Conservation (phyloP, 2,113 vertebrate species). For the Orycteropus afer region DNA sequence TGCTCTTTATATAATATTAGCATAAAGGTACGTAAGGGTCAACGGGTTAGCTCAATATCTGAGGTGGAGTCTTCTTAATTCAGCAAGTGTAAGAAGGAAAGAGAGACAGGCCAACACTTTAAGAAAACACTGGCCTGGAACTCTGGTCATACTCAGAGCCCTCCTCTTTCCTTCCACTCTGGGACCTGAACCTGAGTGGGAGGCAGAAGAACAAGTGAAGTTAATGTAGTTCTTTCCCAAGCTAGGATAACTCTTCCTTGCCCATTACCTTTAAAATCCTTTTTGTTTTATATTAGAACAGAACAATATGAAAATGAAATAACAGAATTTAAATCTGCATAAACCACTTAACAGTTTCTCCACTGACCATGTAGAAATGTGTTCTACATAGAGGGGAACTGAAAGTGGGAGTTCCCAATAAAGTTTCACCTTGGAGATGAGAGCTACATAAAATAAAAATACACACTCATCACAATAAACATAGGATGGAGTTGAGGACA, state of each 20-base stretch:
- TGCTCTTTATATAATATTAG: no score
- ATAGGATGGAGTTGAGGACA: no score
- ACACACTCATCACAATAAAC: accelerated
- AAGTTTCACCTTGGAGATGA: neutral
- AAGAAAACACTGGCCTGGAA: neutral
- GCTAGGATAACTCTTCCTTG: neutral
- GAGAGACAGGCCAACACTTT: neutral
- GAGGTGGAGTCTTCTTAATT: neutral
- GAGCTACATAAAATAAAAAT: neutral
- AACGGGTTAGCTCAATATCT: neutral
- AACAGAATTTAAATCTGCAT: neutral
- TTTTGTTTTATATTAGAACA: neutral
- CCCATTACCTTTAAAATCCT: neutral
- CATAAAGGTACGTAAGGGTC: neutral
- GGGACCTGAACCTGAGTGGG: neutral
- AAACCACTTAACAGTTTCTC: no score
- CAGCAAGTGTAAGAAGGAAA: neutral
- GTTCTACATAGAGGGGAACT: neutral
- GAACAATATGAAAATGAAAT: neutral
- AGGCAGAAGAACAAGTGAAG: neutral
- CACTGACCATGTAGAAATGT: neutral
- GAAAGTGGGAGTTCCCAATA: accelerated
- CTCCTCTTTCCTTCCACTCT: neutral
- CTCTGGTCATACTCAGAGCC: neutral
- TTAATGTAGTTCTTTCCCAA: neutral